Evolutionary conservation across 2,888 invertebrate genomes (phyloP).

Genomic region (Mimumesa dahlbomi): DNA sequence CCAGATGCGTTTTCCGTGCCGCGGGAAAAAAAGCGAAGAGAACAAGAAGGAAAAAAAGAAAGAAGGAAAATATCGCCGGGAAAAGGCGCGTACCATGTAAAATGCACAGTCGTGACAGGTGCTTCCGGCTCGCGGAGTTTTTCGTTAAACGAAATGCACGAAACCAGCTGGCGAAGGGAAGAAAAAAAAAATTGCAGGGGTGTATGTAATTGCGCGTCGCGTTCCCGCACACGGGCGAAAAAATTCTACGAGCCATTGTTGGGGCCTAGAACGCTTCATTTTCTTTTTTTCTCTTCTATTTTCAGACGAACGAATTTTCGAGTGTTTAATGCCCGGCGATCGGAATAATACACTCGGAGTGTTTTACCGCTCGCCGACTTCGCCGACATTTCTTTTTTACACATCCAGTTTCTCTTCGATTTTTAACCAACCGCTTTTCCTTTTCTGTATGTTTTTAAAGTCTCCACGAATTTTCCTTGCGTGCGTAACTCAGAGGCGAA

Average conservation of each 20-base stretch:
- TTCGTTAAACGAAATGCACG: slow-evolving; percentile 44
- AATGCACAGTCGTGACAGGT: slow-evolving; percentile 29
- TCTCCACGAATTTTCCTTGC: too few species aligned
- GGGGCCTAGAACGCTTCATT: not conserved
- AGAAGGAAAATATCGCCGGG: slow-evolving; percentile 23
- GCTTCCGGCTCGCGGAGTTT: slow-evolving; percentile 45
- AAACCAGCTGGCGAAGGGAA: slow-evolving; percentile 9
- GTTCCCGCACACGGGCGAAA: too few species aligned
- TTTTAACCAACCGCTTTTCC: not conserved
- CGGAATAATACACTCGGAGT: not conserved
- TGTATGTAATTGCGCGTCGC: not conserved
- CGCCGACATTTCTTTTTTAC: too few species aligned
- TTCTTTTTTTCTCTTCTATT: not conserved
- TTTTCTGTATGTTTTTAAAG: too few species aligned
- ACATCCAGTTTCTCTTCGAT: not conserved
- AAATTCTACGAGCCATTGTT: not conserved
- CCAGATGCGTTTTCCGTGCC: not conserved
- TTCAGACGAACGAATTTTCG: not conserved
- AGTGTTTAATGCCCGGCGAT: not conserved
- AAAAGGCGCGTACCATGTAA: slow-evolving; percentile 23
- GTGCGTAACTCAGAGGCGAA: too few species aligned
- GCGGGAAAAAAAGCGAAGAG: not conserved
- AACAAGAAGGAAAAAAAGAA: slow-evolving; percentile 6
- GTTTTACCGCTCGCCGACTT: not conserved
- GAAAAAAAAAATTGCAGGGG: not conserved